Percentiles rank a stretch among this genome's conserved stretches.
Evolutionary conservation across 2,797 vertebrate genomes (phyloP).

Genomic region (Iguana delicatissima): DNA sequence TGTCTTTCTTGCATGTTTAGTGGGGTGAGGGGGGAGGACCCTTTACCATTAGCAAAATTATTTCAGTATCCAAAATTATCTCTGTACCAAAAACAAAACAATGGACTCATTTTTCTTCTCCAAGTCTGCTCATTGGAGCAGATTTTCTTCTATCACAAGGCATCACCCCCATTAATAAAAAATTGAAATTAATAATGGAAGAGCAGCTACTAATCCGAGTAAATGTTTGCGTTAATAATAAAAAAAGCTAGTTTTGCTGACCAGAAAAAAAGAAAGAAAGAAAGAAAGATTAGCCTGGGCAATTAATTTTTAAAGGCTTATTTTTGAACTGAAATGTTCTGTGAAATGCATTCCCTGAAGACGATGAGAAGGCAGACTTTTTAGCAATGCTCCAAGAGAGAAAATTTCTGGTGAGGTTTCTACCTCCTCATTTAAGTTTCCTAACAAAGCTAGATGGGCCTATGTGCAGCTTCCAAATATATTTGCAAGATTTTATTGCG

Average conservation of each 20-base stretch:
- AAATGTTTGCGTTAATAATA: constrained; percentile 44
- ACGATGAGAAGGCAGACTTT: neutral
- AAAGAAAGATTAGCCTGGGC: constrained; percentile 1
- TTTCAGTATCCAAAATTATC: neutral
- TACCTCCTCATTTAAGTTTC: constrained; percentile 26
- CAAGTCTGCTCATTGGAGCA: neutral
- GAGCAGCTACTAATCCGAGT: constrained; percentile 26
- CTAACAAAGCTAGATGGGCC: constrained; percentile 19
- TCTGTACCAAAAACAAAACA: constrained; percentile 3
- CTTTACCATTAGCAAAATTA: neutral
- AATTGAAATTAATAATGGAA: constrained; percentile 42
- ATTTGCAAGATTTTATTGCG: neutral
- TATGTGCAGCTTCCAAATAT: neutral
- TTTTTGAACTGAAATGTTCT: constrained; percentile 30
- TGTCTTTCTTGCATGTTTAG: neutral
- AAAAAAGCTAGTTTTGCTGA: constrained; percentile 2
- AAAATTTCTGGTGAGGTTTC: neutral
- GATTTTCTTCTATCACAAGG: neutral
- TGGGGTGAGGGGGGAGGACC: no score
- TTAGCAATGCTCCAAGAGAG: neutral
- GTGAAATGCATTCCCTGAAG: constrained; percentile 10
- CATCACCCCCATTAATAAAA: neutral
- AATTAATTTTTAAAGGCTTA: constrained; percentile 44
- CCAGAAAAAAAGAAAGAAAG: neutral
- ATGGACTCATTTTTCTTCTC: neutral